Evolutionary conservation across 2,888 invertebrate species (phyloP), one percentile per base, ranked within the genome.

Genomic region (Atethmia centrago): DNA sequence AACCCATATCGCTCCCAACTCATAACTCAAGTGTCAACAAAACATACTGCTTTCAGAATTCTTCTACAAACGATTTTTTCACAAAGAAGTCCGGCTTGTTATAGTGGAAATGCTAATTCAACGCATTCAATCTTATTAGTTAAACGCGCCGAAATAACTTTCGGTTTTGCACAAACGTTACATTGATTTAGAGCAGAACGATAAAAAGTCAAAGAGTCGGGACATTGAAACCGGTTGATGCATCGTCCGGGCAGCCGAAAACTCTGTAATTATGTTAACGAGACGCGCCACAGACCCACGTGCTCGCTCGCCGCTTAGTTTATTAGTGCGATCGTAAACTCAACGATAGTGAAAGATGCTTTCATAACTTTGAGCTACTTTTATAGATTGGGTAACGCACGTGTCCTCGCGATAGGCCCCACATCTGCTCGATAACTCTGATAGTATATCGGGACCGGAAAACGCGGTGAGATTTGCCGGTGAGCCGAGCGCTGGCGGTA

Each of bases 121-220:
- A 80, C 85, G 88, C 79, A 80, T 84, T 84, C 77, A 66, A 81
- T 89, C 85, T 89, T 88, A 91, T 90, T 90, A 91, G 89, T 89
- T 88, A 87, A 89, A 90, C 91, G 90, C 91, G 76, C 89, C 92
- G 90, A 77, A 91, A 92, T 92, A 88, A 97, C 97, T 97, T 97
- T 96, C 97, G 94, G 95, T 97, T 97, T 97, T 94, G 94, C 93
- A 92, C 89, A 91, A 91, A 90, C 88, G 88, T 90, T 89, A 91
- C 88, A 89, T 91, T 90, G 92, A 94, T 93, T 93, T 93, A 92
- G 92, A 92, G 89, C 89, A 90, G 88, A 86, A 79, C 88, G 88
- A 91, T 91, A 92, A 92, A 92, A 92, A 90, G 86, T 86, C 89
- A 84, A 90, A 90, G 89, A 89, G 90, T 86, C 86, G 72, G 89